phyloP scores from a whole-genome alignment of 2,113 vertebrate species.

The Eonycteris spelaea region DNA sequence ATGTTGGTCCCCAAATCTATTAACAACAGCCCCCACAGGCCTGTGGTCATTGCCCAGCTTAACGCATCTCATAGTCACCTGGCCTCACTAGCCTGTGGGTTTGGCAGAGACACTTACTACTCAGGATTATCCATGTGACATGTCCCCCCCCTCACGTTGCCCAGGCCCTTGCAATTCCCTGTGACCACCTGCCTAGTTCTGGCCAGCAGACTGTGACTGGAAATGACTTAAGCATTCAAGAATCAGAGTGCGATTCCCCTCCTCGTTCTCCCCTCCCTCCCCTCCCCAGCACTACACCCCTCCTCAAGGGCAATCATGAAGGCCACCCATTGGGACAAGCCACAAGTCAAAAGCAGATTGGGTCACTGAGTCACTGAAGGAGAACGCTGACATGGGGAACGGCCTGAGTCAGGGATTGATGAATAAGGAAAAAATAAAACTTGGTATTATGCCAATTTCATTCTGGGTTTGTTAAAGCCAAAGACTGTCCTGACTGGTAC shows the following conservation, averaged over 20 bases:
- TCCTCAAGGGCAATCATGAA: not conserved
- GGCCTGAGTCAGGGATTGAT: not conserved
- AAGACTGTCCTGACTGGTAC: not conserved
- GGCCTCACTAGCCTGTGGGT: not conserved
- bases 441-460: not conserved
- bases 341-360: not conserved
- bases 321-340: not conserved
- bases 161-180: not conserved
- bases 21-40: not conserved
- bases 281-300: accelerated
- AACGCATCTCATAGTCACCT: not conserved
- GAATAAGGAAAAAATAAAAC: not conserved
- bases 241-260: not conserved
- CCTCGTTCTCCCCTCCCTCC: not conserved
- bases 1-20: not conserved
- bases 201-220: not conserved
- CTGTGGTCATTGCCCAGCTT: not conserved
- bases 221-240: not conserved
- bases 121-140: not conserved
- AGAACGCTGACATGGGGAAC: not conserved
- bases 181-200: not conserved
- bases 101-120: not conserved
- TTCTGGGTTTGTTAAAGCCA: not conserved
- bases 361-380: not conserved
- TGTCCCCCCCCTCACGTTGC: accelerated